Evolutionary conservation across 2,888 invertebrate species (phyloP), one percentile per base, ranked within the genome.

Genomic region (Ochropleura leucogaster): DNA sequence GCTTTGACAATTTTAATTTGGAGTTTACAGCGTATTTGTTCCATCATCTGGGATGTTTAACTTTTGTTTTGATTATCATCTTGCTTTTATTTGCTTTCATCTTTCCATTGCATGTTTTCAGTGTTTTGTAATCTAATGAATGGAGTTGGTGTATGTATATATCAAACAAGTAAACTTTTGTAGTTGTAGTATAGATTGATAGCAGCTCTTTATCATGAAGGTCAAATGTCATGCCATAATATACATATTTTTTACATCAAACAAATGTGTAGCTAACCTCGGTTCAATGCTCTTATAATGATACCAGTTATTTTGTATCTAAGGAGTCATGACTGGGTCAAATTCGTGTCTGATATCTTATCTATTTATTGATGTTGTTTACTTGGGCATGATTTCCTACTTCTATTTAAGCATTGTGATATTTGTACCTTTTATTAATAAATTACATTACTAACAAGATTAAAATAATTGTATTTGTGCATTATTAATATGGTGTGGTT

Each of bases 271-370:
- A 68, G 72, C 65, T 87, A 87, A 86, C 81, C 81, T 85, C 80
- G 69, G 92, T 90, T 92, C 91, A 91, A 86, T 91, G 89, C 82
- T 85, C 90, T 88, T 72, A 82, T 87, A 83, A 89, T 86, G 68
- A 77, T 68, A 80, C 69, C 75, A 70, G 77, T 83, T 83, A 84
- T 82, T 87, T 80, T 77, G 68, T 87, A 82, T 84, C 83, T 72
- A 85, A 87, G 89, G 90, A 91, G 88, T 90, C 91, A 86, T 89
- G 91, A 90, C 88, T 91, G 86, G 92, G 94, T 94, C 93, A 94
- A 91, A 88, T 90, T 86, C 75, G 85, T 88, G 90, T 90, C 82
- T 85, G 82, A 80, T 84, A 82, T 83, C 83, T 92, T 94, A 94
- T 94, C 93, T 90, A 53, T 77, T 47, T 78, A 86, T 88, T 85